Evolutionary conservation across 23 tunicate genomes (phyloP).

Genomic region (Phallusia fumigata): DNA sequence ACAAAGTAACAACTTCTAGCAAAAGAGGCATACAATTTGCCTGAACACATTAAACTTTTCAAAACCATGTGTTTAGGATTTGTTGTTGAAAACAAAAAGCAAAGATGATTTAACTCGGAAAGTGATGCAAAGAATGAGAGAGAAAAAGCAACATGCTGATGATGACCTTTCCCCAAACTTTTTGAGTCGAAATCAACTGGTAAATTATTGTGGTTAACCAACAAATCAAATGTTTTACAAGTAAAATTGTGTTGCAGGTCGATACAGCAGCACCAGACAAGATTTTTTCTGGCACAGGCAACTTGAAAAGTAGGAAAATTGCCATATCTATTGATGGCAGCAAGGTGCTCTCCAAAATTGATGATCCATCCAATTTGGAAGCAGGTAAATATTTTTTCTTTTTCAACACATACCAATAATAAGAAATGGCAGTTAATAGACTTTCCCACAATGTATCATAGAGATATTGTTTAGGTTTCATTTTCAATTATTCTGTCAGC

Average conservation of each 20-base stretch:
- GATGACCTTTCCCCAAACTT: slow-evolving; percentile 64
- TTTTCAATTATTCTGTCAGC: too few species aligned
- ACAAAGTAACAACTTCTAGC: too few species aligned
- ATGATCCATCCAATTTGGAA: not conserved
- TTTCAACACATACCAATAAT: not conserved
- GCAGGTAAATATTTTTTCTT: slow-evolving; percentile 14
- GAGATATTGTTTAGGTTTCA: too few species aligned
- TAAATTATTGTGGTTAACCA: too few species aligned
- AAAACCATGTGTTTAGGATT: too few species aligned
- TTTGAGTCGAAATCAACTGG: slow-evolving; percentile 51
- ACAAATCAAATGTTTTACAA: too few species aligned
- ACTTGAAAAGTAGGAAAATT: slow-evolving; percentile 82
- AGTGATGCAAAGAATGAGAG: slow-evolving; percentile 85
- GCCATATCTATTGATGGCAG: slow-evolving; percentile 70
- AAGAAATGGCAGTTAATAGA: too few species aligned
- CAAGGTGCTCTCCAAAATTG: slow-evolving; percentile 26
- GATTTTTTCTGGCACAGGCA: slow-evolving; percentile 61
- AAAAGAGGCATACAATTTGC: too few species aligned
- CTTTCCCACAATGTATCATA: too few species aligned
- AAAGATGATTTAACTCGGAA: slow-evolving; percentile 92
- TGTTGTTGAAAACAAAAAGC: slow-evolving; percentile 32
- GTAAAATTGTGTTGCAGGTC: too few species aligned
- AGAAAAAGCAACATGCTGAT: slow-evolving; percentile 65
- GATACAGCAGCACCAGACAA: slow-evolving; percentile 53
- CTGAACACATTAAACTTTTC: too few species aligned